Base-by-base conservation (phyloP, 2,888 invertebrate species). In the Macaria liturata region DNA sequence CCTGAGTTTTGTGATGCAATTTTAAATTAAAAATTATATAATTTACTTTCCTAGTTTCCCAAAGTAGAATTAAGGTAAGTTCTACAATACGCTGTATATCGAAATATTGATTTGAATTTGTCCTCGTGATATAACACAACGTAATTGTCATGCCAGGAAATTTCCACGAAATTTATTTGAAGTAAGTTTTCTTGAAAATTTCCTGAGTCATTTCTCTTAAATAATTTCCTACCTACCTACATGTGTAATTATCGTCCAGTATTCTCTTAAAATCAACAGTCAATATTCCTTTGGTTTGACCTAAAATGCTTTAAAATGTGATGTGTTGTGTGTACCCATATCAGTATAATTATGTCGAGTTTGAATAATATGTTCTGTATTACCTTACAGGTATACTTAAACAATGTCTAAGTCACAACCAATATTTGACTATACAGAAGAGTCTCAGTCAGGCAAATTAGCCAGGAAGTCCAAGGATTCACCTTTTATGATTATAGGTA, bases 401-500 rank as follows among this genome's bases (percentile, higher is more conserved):
- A 78, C 50, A 56, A 92, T 91, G 92, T 71, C 86, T 2, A 83
- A 81, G 45, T 71, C 78, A 4, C 72, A 79, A 57, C 83, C 75
- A 60, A 72, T 88, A 69, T 93, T 87, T 66, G 85, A 91, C 9
- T 93, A 92, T 63, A 84, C 81, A 54, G 92, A 93, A 61, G 94
- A 94, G 83, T 89, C 92, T 69, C 93, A 93, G 54, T 74, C 86
- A 3, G 90, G 92, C 3, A 94, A 92, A 73, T 80, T 96, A 45
- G 86, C 93, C 1, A 93, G 93, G 64, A 96, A 96, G 78, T 93
- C 95, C 2, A 94, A 94, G 76, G 95, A 96, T 74, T 94, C 94
- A 1, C 95, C 96, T 0, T 94, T 95, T 75, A 94, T 96, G 93
- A 92, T 95, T 47, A 85, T 95, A 67, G 95, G 95, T 95, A 88